Conservation (phyloP, 35 echinoderm and acorn worm species). For the Stichopus chloronotus region DNA sequence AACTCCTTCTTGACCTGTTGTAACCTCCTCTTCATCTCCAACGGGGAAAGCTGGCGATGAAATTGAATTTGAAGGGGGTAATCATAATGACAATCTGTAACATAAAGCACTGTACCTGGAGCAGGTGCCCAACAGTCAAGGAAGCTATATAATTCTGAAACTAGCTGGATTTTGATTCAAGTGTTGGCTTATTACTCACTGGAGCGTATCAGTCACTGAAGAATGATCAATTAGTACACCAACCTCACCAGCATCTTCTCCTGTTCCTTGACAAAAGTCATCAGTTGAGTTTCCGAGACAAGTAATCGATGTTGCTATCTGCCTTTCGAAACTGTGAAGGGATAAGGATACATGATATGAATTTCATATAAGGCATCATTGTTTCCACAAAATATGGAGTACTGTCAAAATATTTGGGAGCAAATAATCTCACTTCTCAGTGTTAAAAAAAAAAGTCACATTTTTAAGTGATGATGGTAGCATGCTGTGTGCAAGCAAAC, state of each 20-base stretch:
- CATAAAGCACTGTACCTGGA: too few relatives aligned
- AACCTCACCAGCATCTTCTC: conserved; percentile 29
- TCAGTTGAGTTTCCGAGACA: conserved; percentile 87
- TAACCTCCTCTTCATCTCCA: conserved; percentile 73
- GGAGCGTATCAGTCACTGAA: too few relatives aligned
- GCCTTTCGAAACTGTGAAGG: conserved; percentile 80
- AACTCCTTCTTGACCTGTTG: conserved; percentile 85
- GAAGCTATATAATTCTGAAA: too few relatives aligned
- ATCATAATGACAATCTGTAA: neutral
- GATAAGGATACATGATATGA: conserved; percentile 15
- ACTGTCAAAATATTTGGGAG: too few relatives aligned
- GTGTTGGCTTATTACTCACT: too few relatives aligned
- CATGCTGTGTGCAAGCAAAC: too few relatives aligned
- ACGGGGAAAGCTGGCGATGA: conserved; percentile 33
- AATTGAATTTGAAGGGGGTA: neutral
- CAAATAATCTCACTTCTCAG: too few relatives aligned
- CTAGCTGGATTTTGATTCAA: too few relatives aligned
- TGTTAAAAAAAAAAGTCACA: too few relatives aligned
- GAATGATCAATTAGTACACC: neutral
- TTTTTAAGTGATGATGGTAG: too few relatives aligned
- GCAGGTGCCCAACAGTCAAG: too few relatives aligned
- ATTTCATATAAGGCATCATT: neutral
- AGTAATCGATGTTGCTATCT: conserved; percentile 90
- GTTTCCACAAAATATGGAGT: too few relatives aligned
- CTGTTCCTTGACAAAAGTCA: conserved; percentile 73